phyloP scores from a whole-genome alignment of 2,113 vertebrate genomes.

The Guaruba guarouba region DNA sequence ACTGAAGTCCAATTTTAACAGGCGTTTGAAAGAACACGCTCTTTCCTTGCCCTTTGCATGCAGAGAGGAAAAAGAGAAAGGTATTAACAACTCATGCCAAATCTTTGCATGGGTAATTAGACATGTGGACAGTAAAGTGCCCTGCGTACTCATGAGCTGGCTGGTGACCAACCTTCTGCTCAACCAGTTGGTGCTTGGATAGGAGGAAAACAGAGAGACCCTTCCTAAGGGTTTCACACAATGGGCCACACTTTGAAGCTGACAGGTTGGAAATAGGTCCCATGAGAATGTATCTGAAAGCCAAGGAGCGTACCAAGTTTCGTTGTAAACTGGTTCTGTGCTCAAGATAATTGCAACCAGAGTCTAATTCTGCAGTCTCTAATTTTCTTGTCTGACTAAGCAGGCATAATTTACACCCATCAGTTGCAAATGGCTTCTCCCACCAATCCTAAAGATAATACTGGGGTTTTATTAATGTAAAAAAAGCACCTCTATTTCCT shows the following conservation, averaged over 20 bases:
- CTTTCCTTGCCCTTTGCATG: conserved; percentile 31
- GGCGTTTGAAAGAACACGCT: neutral
- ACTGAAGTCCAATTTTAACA: neutral
- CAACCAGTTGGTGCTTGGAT: neutral
- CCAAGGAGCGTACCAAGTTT: neutral
- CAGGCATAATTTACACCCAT: conserved; percentile 60
- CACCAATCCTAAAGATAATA: conserved; percentile 29
- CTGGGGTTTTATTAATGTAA: neutral
- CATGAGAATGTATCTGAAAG: neutral
- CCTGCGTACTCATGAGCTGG: neutral
- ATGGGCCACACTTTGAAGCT: neutral
- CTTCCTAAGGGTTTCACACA: neutral
- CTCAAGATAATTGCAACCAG: conserved; percentile 14
- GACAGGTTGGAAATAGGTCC: neutral
- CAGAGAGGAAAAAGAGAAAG: neutral
- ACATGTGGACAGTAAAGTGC: neutral
- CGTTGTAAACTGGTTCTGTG: neutral
- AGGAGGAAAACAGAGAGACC: neutral
- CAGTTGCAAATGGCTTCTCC: conserved; percentile 59
- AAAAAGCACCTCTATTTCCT: neutral
- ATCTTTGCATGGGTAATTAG: conserved; percentile 19
- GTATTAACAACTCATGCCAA: neutral
- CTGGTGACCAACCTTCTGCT: conserved; percentile 39
- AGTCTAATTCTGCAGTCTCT: conserved; percentile 33
- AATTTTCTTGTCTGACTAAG: conserved; percentile 64